Base-by-base conservation (phyloP, 2,797 vertebrate species). In the Eulemur mongoz region DNA sequence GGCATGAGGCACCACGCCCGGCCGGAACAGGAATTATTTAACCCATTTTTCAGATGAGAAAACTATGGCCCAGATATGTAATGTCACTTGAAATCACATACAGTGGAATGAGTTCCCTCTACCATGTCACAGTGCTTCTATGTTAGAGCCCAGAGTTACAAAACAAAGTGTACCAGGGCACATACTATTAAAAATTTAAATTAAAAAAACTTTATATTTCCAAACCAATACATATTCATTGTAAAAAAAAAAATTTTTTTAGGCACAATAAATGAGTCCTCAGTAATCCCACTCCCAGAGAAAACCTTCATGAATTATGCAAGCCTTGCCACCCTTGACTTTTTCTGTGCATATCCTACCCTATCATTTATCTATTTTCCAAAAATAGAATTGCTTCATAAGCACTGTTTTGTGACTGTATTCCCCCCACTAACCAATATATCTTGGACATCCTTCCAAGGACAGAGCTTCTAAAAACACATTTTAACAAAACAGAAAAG, bases 361-460 rank as follows among this genome's bases (percentile, higher is more conserved):
- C 35, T 95, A 61, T 63, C 57, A n/a, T 91, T 80, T 95, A 22
- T 90, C 84, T 87, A 4, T 76, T 96, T 94, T 84, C 92, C 61
- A 12, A 92, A 95, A 84, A 43, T 89, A 89, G 90, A 90, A 83
- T 87, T 90, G 78, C 91, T 81, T 87, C 91, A 17, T 90, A 73
- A 85, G 83, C 84, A 84, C 8, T n/a, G 69, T 86, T 91, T 83
- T 52, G 35, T 92, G 65, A 96, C 84, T 45, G 6, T 3, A 7
- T 0, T 0, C 4, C 23, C 17, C 86, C 15, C 45, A 92, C 87
- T 87, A 70, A 89, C 72, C 91, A 79, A 45, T 79, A 7, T 63
- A 35, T 93, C 52, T 88, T 80, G n/a, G 82, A 89, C 23, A 27
- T 59, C 61, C 76, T 92, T 75, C 69, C 70, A 91, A 91, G 70